A percentile compares a stretch with the other conserved stretches of the same genome.
These are phyloP conservation scores for Cephalotes varians DNA, from an alignment of 2,888 invertebrate species.

Conservation along the genomic window DNA sequence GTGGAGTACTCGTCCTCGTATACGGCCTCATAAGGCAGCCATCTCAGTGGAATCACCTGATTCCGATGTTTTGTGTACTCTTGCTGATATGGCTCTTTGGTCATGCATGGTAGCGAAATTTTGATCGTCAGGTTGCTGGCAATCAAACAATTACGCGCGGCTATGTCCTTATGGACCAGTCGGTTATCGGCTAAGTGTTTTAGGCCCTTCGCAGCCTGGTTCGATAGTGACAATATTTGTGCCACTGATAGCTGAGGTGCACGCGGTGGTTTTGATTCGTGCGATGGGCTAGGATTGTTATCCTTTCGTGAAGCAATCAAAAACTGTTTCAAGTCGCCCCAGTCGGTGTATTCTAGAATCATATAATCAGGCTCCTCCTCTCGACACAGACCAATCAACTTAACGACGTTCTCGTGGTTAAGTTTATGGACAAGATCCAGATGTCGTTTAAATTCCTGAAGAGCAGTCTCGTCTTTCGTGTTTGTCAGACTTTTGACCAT, in stretches of 20 bases:
- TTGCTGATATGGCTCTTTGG: constrained; percentile 94
- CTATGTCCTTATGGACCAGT: constrained; percentile 96
- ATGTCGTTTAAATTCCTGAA: constrained; percentile 95
- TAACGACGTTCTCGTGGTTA: constrained; percentile 93
- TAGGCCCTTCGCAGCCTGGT: constrained; percentile 93
- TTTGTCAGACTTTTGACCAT: constrained; percentile 93
- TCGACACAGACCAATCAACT: constrained; percentile 93
- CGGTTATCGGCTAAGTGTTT: constrained; percentile 92
- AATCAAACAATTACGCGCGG: constrained; percentile 96
- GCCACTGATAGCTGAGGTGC: constrained; percentile 89
- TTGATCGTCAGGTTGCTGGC: constrained; percentile 94
- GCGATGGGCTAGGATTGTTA: constrained; percentile 73
- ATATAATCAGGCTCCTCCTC: constrained; percentile 95
- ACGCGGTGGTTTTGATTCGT: constrained; percentile 81
- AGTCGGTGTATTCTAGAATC: constrained; percentile 96
- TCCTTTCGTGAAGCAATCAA: constrained; percentile 88
- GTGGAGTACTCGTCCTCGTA: constrained; percentile 96
- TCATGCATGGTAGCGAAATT: constrained; percentile 92
- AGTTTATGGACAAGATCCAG: constrained; percentile 94
- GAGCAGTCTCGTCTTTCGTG: constrained; percentile 91
- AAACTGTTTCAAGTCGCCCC: constrained; percentile 98
- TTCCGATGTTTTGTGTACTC: constrained; percentile 96
- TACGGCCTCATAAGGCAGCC: constrained; percentile 96
- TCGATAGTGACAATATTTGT: constrained; percentile 90
- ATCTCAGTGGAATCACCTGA: constrained; percentile 94